phyloP scores from a whole-genome alignment of 2,113 vertebrate species.

The Hippolais icterina region DNA sequence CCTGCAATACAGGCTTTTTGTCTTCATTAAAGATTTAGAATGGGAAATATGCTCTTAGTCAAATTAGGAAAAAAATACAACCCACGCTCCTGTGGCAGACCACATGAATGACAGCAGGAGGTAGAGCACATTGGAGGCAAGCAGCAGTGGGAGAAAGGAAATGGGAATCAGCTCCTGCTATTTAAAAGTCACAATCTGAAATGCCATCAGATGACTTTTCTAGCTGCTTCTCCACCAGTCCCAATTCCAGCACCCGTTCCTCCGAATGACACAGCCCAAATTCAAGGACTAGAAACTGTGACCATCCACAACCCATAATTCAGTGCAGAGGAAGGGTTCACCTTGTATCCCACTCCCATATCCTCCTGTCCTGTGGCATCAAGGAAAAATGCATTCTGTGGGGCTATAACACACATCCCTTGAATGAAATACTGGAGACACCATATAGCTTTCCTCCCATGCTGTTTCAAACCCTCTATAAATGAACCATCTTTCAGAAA shows the following conservation, averaged over 20 bases:
- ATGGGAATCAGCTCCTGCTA: background rate
- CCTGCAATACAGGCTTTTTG: constrained; percentile 40
- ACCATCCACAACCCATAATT: background rate
- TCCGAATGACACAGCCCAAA: background rate
- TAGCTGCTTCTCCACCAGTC: background rate
- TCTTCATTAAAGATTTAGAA: constrained; percentile 51
- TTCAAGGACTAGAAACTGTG: background rate
- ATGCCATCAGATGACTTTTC: background rate
- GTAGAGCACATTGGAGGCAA: background rate
- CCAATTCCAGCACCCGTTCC: background rate
- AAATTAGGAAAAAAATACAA: constrained; percentile 28
- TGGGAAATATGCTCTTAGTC: constrained; percentile 36
- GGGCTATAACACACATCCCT: background rate
- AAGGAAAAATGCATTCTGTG: background rate
- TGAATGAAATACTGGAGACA: background rate
- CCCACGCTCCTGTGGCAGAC: constrained; percentile 25
- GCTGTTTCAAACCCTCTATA: background rate
- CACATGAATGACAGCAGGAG: constrained; percentile 52
- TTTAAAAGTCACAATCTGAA: constrained; percentile 29
- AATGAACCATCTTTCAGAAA: background rate
- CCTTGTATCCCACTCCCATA: background rate
- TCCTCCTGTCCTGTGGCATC: background rate
- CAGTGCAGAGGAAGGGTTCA: background rate
- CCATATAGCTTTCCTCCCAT: background rate
- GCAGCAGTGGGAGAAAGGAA: constrained; percentile 28